Evolutionary conservation across 2,888 invertebrate genomes (phyloP).

Genomic region (Stomorhina lunata): DNA sequence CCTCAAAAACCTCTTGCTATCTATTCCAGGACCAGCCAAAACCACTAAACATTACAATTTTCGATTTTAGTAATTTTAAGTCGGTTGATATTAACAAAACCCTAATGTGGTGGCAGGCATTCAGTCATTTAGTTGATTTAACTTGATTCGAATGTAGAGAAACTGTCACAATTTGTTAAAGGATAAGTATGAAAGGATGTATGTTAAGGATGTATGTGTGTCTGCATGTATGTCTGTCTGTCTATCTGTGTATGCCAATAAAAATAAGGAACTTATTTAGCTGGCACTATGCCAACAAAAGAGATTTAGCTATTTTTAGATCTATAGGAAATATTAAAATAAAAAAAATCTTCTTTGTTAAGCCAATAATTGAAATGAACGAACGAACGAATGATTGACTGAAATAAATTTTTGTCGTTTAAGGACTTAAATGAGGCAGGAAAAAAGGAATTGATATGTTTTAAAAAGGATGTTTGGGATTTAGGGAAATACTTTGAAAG

Average conservation of each 20-base stretch:
- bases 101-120: neutral
- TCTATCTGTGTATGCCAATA: neutral
- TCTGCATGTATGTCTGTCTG: neutral
- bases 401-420: neutral
- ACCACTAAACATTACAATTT: neutral
- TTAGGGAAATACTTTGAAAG: no score
- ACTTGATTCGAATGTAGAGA: constrained; percentile 2
- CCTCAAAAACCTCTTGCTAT: neutral
- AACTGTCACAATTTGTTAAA: constrained; percentile 4
- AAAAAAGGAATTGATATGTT: no score
- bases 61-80: constrained; percentile 5
- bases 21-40: neutral
- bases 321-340: neutral
- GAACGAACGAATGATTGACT: neutral
- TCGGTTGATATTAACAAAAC: neutral
- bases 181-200: no score
- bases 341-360: no score
- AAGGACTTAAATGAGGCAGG: neutral
- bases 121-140: neutral
- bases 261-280: neutral
- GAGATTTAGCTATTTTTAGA: constrained; percentile 10
- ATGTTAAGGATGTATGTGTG: neutral
- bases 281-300: neutral
- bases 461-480: no score
- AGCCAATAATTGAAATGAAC: neutral